Percentiles rank a stretch among this genome's conserved stretches.
These are phyloP conservation scores for Oophaga pumilio DNA, from an alignment of 2,113 vertebrate genomes.

Conservation along the genomic window DNA sequence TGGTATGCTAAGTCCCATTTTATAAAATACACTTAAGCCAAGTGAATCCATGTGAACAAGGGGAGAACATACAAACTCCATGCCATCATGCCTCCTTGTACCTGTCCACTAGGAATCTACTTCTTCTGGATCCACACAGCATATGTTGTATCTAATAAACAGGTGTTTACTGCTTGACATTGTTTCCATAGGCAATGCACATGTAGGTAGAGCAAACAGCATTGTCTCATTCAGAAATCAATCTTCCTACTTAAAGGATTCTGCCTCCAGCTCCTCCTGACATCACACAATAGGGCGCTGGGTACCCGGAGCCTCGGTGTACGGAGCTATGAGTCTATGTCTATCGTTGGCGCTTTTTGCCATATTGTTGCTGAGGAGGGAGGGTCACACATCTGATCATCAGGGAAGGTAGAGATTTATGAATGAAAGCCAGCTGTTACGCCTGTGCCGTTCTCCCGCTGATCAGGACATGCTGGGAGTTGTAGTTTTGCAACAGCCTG, in stretches of 20 bases:
- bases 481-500: neutral
- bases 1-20: neutral
- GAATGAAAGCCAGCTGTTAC: constrained; percentile 7
- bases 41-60: neutral
- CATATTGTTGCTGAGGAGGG: neutral
- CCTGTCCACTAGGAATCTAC: neutral
- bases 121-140: neutral
- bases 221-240: neutral
- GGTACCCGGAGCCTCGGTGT: neutral
- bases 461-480: neutral
- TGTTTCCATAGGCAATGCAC: neutral
- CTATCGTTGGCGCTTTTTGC: neutral
- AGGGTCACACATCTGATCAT: constrained; percentile 1
- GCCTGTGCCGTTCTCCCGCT: neutral
- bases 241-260: neutral
- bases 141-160: neutral
- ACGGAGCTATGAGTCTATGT: neutral
- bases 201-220: neutral
- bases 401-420: constrained; percentile 11
- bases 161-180: neutral
- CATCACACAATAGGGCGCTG: neutral
- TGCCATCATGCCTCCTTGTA: neutral
- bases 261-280: neutral
- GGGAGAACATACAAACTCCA: neutral
- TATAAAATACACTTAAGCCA: neutral